Conservation (phyloP, 2,797 vertebrate genomes). For the Onychomys torridus region DNA sequence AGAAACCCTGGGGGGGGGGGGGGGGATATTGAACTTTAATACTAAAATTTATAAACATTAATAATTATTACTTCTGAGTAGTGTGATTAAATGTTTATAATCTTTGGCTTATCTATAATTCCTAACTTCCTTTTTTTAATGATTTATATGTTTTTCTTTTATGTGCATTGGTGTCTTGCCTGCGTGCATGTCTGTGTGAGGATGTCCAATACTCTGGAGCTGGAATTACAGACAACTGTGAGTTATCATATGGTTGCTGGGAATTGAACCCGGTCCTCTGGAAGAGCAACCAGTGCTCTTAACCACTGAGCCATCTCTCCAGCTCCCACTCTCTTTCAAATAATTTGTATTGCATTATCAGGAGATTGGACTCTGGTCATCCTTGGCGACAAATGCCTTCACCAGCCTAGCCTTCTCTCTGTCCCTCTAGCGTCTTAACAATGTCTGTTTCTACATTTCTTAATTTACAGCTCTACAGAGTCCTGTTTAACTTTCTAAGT, state of each 20-base stretch:
- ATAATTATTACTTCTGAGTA: not conserved
- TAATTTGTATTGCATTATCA: not conserved
- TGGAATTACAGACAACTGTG: not conserved
- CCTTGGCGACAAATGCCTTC: not conserved
- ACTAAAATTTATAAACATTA: not conserved
- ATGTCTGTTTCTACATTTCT: conserved; percentile 21
- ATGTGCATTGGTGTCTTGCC: not conserved
- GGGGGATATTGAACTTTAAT: not conserved
- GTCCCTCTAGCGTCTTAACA: conserved; percentile 1
- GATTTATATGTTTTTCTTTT: not conserved
- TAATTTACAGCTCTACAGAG: not conserved
- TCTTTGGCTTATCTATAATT: not conserved
- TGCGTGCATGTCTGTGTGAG: too few relatives aligned
- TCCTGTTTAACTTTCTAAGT: not conserved
- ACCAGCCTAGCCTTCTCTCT: not conserved
- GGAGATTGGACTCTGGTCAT: not conserved
- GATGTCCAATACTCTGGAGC: not conserved
- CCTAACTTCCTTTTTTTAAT: conserved; percentile 8
- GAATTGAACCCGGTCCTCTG: not conserved
- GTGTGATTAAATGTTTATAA: not conserved
- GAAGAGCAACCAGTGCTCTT: not conserved
- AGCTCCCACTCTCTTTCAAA: not conserved
- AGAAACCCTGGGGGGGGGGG: too few relatives aligned
- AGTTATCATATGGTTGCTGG: not conserved
- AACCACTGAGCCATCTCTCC: not conserved